phyloP scores from a whole-genome alignment of 2,888 invertebrate species.

The Formica aserva region DNA sequence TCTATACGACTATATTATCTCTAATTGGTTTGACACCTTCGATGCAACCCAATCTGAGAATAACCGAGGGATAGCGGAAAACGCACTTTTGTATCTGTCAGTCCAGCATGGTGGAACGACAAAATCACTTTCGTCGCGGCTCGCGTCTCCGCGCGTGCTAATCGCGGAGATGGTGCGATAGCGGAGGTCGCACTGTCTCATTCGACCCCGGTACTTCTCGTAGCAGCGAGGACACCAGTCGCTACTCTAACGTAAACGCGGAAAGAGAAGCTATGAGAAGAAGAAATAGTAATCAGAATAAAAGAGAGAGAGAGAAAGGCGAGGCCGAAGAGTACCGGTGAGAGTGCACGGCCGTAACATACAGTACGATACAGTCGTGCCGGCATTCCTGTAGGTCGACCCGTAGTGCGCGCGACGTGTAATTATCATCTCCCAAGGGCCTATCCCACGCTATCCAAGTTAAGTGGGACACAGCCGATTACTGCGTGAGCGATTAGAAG shows the following conservation, averaged over 20 bases:
- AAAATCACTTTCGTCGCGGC: constrained; percentile 53
- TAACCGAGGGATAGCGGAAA: neutral
- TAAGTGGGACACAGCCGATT: constrained; percentile 80
- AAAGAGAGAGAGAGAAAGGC: constrained; percentile 51
- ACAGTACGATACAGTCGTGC: constrained; percentile 76
- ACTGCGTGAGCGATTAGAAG: constrained; percentile 79
- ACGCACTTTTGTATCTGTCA: constrained; percentile 1
- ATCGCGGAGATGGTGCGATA: constrained; percentile 68
- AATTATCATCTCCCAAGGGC: constrained; percentile 84
- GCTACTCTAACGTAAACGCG: constrained; percentile 66
- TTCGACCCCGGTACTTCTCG: constrained; percentile 69
- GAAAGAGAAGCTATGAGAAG: constrained; percentile 45
- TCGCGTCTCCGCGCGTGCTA: constrained; percentile 63
- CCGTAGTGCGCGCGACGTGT: constrained; percentile 78
- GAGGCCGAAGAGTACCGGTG: constrained; percentile 74
- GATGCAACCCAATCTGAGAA: neutral
- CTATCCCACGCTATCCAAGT: constrained; percentile 82
- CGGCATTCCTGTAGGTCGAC: constrained; percentile 76
- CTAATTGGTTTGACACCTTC: neutral
- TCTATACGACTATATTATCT: neutral
- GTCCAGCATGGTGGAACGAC: constrained; percentile 19
- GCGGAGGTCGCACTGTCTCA: constrained; percentile 66
- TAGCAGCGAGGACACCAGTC: constrained; percentile 64
- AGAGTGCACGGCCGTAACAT: constrained; percentile 75
- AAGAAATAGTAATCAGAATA: constrained; percentile 20